Percentiles rank a stretch among this genome's conserved stretches.
phyloP scores from a whole-genome alignment of 53 echinoderm and acorn worm genomes.

The Pentamera pediparva region DNA sequence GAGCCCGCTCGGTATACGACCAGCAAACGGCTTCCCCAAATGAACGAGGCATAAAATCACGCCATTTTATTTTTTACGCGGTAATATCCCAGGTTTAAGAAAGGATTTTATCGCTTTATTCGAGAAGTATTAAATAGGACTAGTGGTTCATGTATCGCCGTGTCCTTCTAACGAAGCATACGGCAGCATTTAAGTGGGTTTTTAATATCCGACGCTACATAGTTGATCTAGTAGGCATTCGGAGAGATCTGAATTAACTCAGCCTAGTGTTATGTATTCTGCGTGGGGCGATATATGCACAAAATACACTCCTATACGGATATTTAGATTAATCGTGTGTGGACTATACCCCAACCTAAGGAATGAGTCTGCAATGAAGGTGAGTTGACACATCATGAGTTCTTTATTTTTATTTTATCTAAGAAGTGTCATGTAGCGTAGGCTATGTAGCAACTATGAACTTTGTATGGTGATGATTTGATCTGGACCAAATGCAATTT shows the following conservation, averaged over 20 bases:
- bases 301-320: no score
- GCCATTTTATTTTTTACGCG: slow-evolving; percentile 21
- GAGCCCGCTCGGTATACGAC: slow-evolving; percentile 30
- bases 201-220: slow-evolving; percentile 16
- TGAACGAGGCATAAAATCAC: not conserved
- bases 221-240: not conserved
- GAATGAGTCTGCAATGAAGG: no score
- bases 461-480: no score
- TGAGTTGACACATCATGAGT: no score
- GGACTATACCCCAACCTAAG: no score
- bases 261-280: not conserved
- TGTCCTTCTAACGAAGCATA: slow-evolving; percentile 26
- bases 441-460: no score
- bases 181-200: slow-evolving; percentile 29
- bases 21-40: slow-evolving; percentile 8
- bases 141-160: slow-evolving; percentile 19
- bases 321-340: no score
- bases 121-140: slow-evolving; percentile 22
- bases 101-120: slow-evolving; percentile 21
- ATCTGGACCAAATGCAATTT: no score
- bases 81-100: slow-evolving; percentile 29
- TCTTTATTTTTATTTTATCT: no score
- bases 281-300: no score
- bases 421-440: no score
- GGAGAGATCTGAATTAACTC: not conserved